Conservation (phyloP, 2,888 invertebrate genomes). For the Brassicogethes aeneus region DNA sequence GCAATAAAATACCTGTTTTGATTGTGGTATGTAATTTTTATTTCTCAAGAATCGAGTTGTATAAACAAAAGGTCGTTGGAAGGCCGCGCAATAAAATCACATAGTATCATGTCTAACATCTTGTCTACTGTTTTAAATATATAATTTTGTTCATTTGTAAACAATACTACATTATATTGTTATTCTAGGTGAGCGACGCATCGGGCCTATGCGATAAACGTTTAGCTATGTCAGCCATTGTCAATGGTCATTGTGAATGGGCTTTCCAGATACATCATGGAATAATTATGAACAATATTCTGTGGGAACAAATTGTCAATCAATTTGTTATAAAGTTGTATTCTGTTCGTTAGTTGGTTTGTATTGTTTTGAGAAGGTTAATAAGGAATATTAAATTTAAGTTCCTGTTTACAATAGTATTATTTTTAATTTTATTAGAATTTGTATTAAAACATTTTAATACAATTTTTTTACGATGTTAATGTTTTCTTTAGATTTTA, state of each 20-base stretch:
- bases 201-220: neutral
- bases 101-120: constrained; percentile 24
- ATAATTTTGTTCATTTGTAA: constrained; percentile 21
- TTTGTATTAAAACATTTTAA: too few species aligned
- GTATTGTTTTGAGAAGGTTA: too few species aligned
- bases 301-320: neutral
- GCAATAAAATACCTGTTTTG: too few species aligned
- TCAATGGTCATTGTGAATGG: neutral
- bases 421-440: too few species aligned
- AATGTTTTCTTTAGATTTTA: too few species aligned
- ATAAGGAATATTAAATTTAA: too few species aligned
- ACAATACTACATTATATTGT: constrained; percentile 12
- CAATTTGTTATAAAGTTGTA: too few species aligned
- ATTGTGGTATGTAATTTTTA: too few species aligned
- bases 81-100: constrained; percentile 12
- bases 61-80: neutral
- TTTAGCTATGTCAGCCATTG: neutral
- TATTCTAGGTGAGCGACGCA: neutral
- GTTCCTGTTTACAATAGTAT: too few species aligned
- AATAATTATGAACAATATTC: neutral
- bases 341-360: too few species aligned
- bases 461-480: too few species aligned
- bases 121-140: constrained; percentile 21
- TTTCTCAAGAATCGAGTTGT: too few species aligned
- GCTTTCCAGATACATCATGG: neutral